phyloP scores from a whole-genome alignment of 2,888 invertebrate species.

The Epistrophe eligans region DNA sequence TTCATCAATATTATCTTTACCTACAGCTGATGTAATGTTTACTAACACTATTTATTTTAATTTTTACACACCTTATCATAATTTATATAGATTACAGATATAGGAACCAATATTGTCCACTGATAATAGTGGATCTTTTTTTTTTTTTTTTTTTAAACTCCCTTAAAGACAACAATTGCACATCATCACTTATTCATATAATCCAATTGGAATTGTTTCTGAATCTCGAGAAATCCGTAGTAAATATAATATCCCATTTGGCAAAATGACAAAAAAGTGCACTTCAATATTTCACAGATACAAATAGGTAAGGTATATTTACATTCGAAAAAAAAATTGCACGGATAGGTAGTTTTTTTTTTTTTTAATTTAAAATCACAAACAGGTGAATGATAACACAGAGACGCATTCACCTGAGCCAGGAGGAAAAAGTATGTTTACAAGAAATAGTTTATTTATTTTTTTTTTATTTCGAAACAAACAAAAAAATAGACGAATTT shows the following conservation, averaged over 20 bases:
- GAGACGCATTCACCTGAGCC: constrained; percentile 57
- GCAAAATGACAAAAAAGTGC: constrained; percentile 18
- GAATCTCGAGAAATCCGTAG: constrained; percentile 28
- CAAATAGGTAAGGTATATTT: neutral
- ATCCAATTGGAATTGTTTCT: constrained; percentile 63
- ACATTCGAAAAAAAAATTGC: constrained; percentile 40
- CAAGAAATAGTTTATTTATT: constrained; percentile 27
- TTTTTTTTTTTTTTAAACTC: constrained; percentile 33
- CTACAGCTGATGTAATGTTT: constrained; percentile 28
- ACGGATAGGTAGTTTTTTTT: constrained; percentile 28
- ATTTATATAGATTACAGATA: constrained; percentile 56
- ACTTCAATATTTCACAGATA: constrained; percentile 27
- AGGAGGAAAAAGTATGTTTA: constrained; percentile 39
- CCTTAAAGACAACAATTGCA: constrained; percentile 28
- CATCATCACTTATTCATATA: constrained; percentile 36
- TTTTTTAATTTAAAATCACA: constrained; percentile 33
- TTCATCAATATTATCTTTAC: neutral
- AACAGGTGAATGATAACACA: constrained; percentile 69
- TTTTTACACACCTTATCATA: constrained; percentile 46
- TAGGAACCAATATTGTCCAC: constrained; percentile 66
- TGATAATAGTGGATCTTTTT: constrained; percentile 49
- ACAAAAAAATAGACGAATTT: neutral
- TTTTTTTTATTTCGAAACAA: neutral
- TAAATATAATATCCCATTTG: constrained; percentile 68
- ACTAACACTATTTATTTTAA: constrained; percentile 39